Percentiles rank a stretch among this genome's conserved stretches.
Evolutionary conservation across 2,888 invertebrate genomes (phyloP).

Genomic region (Troides helena): DNA sequence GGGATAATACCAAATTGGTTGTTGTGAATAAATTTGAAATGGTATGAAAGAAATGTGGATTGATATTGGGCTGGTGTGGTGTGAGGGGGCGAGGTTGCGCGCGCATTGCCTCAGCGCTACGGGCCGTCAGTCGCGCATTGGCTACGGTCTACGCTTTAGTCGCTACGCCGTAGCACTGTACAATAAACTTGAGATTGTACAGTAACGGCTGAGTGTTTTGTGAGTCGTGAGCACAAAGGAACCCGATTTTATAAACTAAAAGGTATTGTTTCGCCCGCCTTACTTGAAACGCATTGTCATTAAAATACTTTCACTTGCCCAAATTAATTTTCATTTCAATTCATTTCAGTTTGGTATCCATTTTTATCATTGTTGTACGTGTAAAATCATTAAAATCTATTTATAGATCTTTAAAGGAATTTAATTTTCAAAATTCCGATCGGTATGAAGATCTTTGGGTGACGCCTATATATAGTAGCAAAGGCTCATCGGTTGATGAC

Average conservation of each 20-base stretch:
- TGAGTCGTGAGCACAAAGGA: constrained; percentile 34
- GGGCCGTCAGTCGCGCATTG: constrained; percentile 66
- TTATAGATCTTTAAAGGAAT: neutral
- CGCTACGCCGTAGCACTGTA: constrained; percentile 67
- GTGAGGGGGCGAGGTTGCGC: constrained; percentile 73
- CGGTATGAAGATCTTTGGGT: too few species aligned
- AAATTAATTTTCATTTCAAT: neutral
- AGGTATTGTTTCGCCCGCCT: constrained; percentile 17
- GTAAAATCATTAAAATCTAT: neutral
- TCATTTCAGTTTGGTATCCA: neutral
- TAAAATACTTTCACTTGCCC: neutral
- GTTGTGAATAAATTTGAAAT: constrained; percentile 62
- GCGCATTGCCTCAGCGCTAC: constrained; percentile 66
- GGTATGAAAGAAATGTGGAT: constrained; percentile 59
- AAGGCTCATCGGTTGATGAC: too few species aligned
- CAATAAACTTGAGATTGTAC: constrained; percentile 29
- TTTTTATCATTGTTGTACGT: neutral
- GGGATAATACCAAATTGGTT: constrained; percentile 47
- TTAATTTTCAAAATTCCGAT: neutral
- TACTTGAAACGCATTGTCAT: neutral
- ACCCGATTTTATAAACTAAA: constrained; percentile 11
- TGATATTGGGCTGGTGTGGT: constrained; percentile 72
- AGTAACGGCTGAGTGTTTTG: constrained; percentile 37
- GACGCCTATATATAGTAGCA: too few species aligned
- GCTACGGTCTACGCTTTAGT: constrained; percentile 58